Percentiles rank a stretch among this genome's conserved stretches.
phyloP scores from a whole-genome alignment of 2,888 invertebrate genomes.

The Drosophila helvetica region DNA sequence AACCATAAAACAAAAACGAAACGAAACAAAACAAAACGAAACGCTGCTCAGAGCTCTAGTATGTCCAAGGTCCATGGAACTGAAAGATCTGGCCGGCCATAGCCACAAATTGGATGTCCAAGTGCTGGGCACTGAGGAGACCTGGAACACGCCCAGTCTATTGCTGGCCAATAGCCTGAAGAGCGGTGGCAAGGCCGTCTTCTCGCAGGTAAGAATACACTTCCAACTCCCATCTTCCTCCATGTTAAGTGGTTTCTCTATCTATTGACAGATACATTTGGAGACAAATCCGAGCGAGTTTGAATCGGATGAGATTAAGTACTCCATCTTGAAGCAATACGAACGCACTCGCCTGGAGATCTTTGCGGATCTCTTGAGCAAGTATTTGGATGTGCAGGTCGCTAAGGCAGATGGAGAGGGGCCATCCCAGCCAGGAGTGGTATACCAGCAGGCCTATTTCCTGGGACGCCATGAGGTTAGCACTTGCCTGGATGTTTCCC shows the following conservation, averaged over 20 bases:
- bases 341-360: constrained; percentile 91
- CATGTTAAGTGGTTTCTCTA: neutral
- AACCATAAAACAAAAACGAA: constrained; percentile 55
- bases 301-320: constrained; percentile 87
- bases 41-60: constrained; percentile 84
- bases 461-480: constrained; percentile 91
- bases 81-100: constrained; percentile 85
- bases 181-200: constrained; percentile 90
- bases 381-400: constrained; percentile 86
- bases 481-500: neutral
- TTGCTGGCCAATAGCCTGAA: constrained; percentile 88
- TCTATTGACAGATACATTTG: constrained; percentile 88
- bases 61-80: constrained; percentile 85
- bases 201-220: constrained; percentile 88
- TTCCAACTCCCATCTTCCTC: constrained; percentile 6
- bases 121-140: constrained; percentile 92
- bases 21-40: constrained; percentile 54
- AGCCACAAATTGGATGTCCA: constrained; percentile 89
- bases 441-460: constrained; percentile 86
- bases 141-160: constrained; percentile 94
- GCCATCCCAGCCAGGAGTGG: constrained; percentile 83
- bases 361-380: constrained; percentile 89
- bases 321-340: constrained; percentile 86
- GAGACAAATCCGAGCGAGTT: constrained; percentile 90
- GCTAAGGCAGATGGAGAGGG: constrained; percentile 9